These are phyloP conservation scores for Urophycis tenuis DNA, from an alignment of 2,797 vertebrate species.

Conservation along the genomic window DNA sequence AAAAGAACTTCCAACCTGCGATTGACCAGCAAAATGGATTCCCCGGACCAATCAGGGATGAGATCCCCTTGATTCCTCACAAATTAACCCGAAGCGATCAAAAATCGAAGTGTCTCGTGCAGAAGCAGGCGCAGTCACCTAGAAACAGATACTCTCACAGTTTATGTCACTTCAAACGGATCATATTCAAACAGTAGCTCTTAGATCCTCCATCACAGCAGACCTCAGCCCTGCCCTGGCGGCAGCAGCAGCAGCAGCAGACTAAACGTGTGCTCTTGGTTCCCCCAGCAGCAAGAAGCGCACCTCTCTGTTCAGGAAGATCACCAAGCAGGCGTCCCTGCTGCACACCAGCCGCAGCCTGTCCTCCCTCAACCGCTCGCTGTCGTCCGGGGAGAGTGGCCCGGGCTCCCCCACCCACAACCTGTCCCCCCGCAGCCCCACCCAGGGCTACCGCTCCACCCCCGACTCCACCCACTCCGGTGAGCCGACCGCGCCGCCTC, in stretches of 20 bases:
- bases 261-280: too few species aligned
- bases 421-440: constrained; percentile 89
- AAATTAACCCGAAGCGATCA: not conserved
- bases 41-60: not conserved
- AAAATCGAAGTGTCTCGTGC: not conserved
- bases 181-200: too few species aligned
- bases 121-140: not conserved
- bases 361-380: constrained; percentile 89
- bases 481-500: constrained; percentile 42
- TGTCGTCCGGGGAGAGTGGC: constrained; percentile 93
- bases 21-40: not conserved
- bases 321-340: constrained; percentile 88
- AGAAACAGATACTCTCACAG: not conserved
- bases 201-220: too few species aligned
- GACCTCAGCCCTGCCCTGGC: too few species aligned
- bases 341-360: constrained; percentile 94
- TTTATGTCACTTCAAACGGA: too few species aligned
- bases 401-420: constrained; percentile 92
- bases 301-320: constrained; percentile 88
- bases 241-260: too few species aligned
- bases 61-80: not conserved
- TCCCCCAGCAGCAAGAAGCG: constrained; percentile 76
- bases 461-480: constrained; percentile 87
- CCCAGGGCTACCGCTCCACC: constrained; percentile 83
- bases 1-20: too few species aligned